These are phyloP conservation scores for Trichechus manatus DNA, from an alignment of 2,113 vertebrate genomes.

Conservation along the genomic window DNA sequence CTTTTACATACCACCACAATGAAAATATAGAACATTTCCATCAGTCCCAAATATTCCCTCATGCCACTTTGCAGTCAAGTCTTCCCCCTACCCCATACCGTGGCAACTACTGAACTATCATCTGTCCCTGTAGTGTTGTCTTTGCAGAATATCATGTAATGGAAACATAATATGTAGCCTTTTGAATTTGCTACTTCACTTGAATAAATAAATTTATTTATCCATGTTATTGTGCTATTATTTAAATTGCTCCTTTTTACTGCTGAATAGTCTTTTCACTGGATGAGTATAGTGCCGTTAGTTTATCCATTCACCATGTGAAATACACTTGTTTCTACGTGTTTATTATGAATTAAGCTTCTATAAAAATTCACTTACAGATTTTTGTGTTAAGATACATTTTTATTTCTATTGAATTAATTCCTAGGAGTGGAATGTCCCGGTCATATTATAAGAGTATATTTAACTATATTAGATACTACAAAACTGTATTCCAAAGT, in stretches of 20 bases:
- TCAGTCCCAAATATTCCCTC: too few relatives aligned
- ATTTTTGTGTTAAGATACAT: neutral
- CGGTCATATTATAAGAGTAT: too few relatives aligned
- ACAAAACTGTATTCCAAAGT: neutral
- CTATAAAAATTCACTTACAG: neutral
- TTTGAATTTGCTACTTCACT: neutral
- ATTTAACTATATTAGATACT: neutral
- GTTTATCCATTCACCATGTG: neutral
- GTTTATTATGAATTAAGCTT: neutral
- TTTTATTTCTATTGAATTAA: neutral
- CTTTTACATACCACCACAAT: neutral
- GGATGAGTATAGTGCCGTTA: too few relatives aligned
- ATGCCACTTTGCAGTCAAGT: neutral
- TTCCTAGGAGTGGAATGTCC: neutral
- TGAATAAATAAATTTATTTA: neutral
- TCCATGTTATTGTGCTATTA: neutral
- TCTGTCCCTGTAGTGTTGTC: neutral
- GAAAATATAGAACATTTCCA: neutral
- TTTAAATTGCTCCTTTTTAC: neutral
- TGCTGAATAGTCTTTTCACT: neutral
- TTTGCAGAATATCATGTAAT: neutral
- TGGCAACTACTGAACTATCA: neutral
- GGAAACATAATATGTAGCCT: neutral
- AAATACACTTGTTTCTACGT: neutral
- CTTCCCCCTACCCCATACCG: neutral